A percentile compares a stretch with the other conserved stretches of the same genome.
phyloP scores from a whole-genome alignment of 2,888 invertebrate species.

The Ochlodes sylvanus region DNA sequence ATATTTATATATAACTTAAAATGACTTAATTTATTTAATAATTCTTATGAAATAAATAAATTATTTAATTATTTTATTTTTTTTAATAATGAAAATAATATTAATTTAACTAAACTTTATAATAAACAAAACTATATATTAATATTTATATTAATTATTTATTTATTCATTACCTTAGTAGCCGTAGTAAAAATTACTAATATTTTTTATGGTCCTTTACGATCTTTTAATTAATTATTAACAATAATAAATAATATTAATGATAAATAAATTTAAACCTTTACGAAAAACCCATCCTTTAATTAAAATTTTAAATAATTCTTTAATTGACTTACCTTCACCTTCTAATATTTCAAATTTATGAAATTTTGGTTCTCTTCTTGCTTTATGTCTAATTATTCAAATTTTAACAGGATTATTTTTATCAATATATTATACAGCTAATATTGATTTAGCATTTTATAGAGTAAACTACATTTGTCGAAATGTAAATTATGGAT shows the following conservation, averaged over 20 bases:
- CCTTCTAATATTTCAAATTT: slow-evolving; percentile 86
- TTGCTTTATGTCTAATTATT: slow-evolving; percentile 86
- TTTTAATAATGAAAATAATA: slow-evolving; percentile 74
- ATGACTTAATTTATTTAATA: slow-evolving; percentile 61
- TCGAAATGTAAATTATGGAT: slow-evolving; percentile 89
- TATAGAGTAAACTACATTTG: slow-evolving; percentile 88
- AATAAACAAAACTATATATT: slow-evolving; percentile 79
- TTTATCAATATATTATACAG: slow-evolving; percentile 88
- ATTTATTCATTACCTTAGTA: slow-evolving; percentile 85
- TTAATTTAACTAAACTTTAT: slow-evolving; percentile 82
- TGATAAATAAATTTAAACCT: slow-evolving; percentile 71
- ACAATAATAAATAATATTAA: no score
- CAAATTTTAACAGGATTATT: slow-evolving; percentile 89
- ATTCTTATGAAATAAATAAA: slow-evolving; percentile 52
- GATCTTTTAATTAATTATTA: slow-evolving; percentile 60
- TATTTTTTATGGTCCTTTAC: slow-evolving; percentile 72
- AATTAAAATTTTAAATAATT: slow-evolving; percentile 85
- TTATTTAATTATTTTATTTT: slow-evolving; percentile 60
- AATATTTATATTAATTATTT: slow-evolving; percentile 83
- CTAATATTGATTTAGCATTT: slow-evolving; percentile 87
- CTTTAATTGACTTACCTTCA: slow-evolving; percentile 85
- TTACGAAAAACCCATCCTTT: slow-evolving; percentile 76
- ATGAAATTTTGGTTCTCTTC: slow-evolving; percentile 89
- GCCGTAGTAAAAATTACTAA: slow-evolving; percentile 85
- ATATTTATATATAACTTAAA: slow-evolving; percentile 55